Conservation (phyloP, 2,888 invertebrate species). For the Ditylenchus weischeri region DNA sequence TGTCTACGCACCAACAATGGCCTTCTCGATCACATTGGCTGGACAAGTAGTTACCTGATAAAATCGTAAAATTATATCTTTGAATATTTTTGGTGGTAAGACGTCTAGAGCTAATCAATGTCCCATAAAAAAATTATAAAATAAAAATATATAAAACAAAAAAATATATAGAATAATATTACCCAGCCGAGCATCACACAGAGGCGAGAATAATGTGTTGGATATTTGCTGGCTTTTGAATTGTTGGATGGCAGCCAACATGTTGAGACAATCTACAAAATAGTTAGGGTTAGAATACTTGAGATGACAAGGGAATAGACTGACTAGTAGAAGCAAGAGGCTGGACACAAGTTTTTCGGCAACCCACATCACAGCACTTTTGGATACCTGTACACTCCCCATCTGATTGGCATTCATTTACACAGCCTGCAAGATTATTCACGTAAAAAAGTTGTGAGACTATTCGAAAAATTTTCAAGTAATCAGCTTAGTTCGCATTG, state of each 20-base stretch:
- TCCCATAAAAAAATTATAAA: too few species aligned
- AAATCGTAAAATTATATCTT: not conserved
- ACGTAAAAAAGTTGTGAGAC: too few species aligned
- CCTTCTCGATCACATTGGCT: slow-evolving; percentile 30
- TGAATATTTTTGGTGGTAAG: too few species aligned
- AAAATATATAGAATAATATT: not conserved
- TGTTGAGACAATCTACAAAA: slow-evolving; percentile 15
- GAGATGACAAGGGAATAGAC: not conserved
- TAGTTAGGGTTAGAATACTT: too few species aligned
- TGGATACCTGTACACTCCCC: slow-evolving; percentile 28
- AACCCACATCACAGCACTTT: slow-evolving; percentile 34
- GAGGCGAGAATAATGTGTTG: not conserved
- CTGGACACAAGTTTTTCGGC: slow-evolving; percentile 26
- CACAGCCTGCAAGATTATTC: slow-evolving; percentile 25
- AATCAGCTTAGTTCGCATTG: too few species aligned
- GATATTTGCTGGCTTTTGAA: not conserved
- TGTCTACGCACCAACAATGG: slow-evolving; percentile 42
- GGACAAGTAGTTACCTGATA: slow-evolving; percentile 20
- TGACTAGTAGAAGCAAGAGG: slow-evolving; percentile 37
- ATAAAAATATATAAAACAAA: too few species aligned
- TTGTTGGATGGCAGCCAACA: slow-evolving; percentile 16
- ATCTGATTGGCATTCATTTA: slow-evolving; percentile 29
- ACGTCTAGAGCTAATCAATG: too few species aligned
- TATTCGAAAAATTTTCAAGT: too few species aligned
- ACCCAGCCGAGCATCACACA: slow-evolving; percentile 12